These are phyloP conservation scores for Lasiurus cinereus DNA, from an alignment of 2,113 vertebrate species.

Conservation along the genomic window DNA sequence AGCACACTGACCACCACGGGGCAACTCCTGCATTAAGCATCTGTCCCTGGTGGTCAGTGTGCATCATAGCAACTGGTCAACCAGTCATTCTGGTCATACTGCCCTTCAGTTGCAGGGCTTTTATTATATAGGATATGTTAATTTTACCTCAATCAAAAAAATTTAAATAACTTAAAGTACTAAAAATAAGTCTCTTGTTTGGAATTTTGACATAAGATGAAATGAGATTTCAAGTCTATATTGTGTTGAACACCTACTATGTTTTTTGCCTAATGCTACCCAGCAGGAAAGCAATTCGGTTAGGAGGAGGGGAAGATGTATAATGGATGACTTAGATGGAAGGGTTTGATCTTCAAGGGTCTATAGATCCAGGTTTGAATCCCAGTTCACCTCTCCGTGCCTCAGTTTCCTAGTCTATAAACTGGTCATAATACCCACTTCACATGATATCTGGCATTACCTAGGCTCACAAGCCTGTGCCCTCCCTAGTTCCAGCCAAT, in stretches of 20 bases:
- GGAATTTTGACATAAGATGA: background rate
- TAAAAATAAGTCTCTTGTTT: background rate
- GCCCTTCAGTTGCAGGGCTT: too few species aligned
- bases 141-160: background rate
- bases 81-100: too few species aligned
- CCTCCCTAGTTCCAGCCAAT: background rate
- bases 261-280: background rate
- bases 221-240: background rate
- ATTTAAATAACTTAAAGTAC: background rate
- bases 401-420: background rate
- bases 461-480: background rate
- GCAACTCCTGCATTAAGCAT: too few species aligned
- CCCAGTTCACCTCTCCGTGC: too few species aligned
- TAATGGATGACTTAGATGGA: background rate
- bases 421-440: background rate
- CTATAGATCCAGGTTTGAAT: background rate
- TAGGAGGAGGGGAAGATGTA: accelerated
- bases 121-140: too few species aligned
- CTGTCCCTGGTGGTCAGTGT: too few species aligned
- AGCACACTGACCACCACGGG: too few species aligned
- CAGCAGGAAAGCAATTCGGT: background rate
- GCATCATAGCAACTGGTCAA: too few species aligned
- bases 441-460: background rate
- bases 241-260: background rate
- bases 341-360: background rate